Conservation (phyloP, 2,797 vertebrate genomes). For the Halcyon badia region DNA sequence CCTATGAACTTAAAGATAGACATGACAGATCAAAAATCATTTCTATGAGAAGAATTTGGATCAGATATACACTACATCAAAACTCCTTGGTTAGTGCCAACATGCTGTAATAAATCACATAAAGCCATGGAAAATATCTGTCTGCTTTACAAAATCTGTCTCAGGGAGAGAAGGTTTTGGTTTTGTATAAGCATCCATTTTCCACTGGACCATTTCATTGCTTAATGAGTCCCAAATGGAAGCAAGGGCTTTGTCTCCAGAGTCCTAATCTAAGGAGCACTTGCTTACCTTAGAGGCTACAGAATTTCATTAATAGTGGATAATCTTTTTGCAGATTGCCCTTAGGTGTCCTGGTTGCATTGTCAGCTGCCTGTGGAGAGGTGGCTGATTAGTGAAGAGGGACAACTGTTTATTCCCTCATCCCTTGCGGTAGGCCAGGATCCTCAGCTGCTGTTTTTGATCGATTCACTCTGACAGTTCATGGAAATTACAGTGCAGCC, state of each 20-base stretch:
- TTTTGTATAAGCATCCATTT: constrained; percentile 5
- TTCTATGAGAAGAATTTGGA: background rate
- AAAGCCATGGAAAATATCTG: background rate
- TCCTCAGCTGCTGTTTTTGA: background rate
- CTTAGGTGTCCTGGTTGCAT: background rate
- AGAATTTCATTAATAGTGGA: constrained; percentile 27
- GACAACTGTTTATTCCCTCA: background rate
- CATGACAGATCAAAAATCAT: background rate
- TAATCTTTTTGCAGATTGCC: background rate
- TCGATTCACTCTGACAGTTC: background rate
- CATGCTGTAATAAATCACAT: background rate
- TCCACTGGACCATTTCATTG: background rate
- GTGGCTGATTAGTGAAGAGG: background rate
- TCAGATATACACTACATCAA: background rate
- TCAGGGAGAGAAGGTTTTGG: background rate
- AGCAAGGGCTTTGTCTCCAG: background rate
- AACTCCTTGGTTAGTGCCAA: background rate
- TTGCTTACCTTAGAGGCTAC: background rate
- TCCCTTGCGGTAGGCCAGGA: background rate
- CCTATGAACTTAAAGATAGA: background rate
- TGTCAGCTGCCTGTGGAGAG: background rate
- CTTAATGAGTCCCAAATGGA: constrained; percentile 8
- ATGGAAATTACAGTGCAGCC: constrained; percentile 6
- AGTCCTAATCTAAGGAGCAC: background rate
- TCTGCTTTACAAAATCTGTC: constrained; percentile 13